Evolutionary conservation across 2,113 vertebrate genomes (phyloP).

Genomic region (Alosa alosa): DNA sequence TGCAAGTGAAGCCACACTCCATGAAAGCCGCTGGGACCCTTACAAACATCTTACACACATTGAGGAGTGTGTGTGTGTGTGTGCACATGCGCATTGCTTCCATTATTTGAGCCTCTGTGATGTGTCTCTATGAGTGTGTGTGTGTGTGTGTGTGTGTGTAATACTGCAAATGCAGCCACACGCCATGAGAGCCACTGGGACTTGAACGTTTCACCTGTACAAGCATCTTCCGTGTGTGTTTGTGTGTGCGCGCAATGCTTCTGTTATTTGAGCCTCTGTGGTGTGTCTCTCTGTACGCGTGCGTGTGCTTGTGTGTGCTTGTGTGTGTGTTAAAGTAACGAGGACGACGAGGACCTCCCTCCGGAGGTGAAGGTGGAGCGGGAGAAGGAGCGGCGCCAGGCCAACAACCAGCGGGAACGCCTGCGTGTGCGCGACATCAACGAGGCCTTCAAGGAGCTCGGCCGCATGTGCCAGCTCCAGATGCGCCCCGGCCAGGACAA

Average conservation of each 20-base stretch:
- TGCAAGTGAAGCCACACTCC: too few relatives aligned
- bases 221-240: too few relatives aligned
- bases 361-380: conserved; percentile 96
- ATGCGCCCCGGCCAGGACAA: conserved; percentile 88
- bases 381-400: conserved; percentile 91
- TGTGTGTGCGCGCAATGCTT: background rate
- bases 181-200: too few relatives aligned
- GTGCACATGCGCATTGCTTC: too few relatives aligned
- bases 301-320: background rate
- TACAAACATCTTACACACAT: too few relatives aligned
- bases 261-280: background rate
- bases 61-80: too few relatives aligned
- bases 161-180: too few relatives aligned
- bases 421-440: conserved; percentile 97
- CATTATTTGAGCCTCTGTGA: background rate
- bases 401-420: conserved; percentile 96
- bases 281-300: background rate
- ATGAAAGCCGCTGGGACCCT: too few relatives aligned
- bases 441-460: conserved; percentile 81
- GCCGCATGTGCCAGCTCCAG: conserved; percentile 97
- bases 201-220: too few relatives aligned
- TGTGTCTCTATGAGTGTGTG: too few relatives aligned
- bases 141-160: background rate
- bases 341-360: conserved; percentile 78
- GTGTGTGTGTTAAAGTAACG: conserved; percentile 58